Evolutionary conservation across 2,797 vertebrate species (phyloP).

Genomic region (Cephalopachus bancanus): DNA sequence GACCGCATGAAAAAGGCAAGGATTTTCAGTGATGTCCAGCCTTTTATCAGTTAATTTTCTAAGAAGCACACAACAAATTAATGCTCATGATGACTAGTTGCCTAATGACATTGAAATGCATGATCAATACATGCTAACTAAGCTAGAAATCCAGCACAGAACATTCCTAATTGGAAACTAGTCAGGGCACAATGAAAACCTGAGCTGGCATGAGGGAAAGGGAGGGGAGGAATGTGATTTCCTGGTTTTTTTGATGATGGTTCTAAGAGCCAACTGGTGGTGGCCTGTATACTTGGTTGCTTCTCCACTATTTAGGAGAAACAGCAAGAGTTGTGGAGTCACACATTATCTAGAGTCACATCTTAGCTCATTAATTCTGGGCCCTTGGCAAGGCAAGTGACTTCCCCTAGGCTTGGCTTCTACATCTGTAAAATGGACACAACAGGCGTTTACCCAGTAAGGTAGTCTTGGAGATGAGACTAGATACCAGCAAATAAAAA

Average conservation of each 20-base stretch:
- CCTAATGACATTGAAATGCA: conserved; percentile 46
- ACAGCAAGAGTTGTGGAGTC: background rate
- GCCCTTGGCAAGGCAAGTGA: background rate
- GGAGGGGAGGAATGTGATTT: background rate
- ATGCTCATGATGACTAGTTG: conserved; percentile 38
- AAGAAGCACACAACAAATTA: conserved; percentile 26
- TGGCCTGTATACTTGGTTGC: background rate
- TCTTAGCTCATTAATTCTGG: background rate
- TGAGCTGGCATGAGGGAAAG: background rate
- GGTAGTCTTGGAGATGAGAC: background rate
- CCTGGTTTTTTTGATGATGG: background rate
- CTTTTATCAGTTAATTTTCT: conserved; percentile 25
- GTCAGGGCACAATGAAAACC: background rate
- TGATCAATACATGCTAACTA: background rate
- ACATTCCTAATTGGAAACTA: conserved; percentile 24
- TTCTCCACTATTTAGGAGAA: background rate
- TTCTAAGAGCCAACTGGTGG: background rate
- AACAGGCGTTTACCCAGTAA: background rate
- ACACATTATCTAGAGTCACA: background rate
- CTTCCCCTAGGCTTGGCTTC: background rate
- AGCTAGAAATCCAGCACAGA: background rate
- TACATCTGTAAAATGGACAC: background rate
- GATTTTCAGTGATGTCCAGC: conserved; percentile 68
- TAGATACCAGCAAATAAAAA: background rate
- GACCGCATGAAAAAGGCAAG: conserved; percentile 36